Conservation (phyloP, 2,888 invertebrate genomes). For the Leptopilina drosophilae region DNA sequence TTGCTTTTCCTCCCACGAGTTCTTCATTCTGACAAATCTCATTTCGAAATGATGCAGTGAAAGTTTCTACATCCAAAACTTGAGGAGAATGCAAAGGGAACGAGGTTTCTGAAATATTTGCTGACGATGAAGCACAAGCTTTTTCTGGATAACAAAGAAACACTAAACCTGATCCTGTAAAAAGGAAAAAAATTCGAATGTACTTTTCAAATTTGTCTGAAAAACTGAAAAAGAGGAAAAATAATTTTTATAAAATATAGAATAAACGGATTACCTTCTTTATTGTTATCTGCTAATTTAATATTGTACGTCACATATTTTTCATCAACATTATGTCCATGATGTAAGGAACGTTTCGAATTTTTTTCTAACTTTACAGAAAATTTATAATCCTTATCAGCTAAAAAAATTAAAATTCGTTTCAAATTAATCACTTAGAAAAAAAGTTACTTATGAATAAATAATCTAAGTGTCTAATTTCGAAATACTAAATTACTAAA, state of each 20-base stretch:
- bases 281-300: conserved; percentile 56
- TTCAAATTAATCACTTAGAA: background rate
- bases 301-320: conserved; percentile 59
- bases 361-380: conserved; percentile 56
- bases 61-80: conserved; percentile 64
- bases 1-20: conserved; percentile 88
- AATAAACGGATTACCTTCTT: conserved; percentile 52
- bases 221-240: background rate
- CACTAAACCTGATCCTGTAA: conserved; percentile 72
- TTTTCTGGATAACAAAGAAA: conserved; percentile 71
- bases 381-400: conserved; percentile 59
- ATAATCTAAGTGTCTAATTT: too few species aligned
- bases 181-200: background rate
- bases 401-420: conserved; percentile 51
- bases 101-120: background rate
- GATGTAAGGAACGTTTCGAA: conserved; percentile 57
- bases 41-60: conserved; percentile 77
- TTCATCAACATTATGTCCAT: conserved; percentile 70
- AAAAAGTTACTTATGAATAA: background rate
- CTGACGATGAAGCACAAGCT: background rate
- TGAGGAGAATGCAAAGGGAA: background rate
- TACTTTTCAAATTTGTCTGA: background rate
- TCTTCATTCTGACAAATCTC: conserved; percentile 78
- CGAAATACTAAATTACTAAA: too few species aligned
- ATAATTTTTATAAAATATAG: background rate